Percentiles rank a stretch among this genome's conserved stretches.
Conservation (phyloP, 2,888 invertebrate species). For the Napeogenes sylphis region DNA sequence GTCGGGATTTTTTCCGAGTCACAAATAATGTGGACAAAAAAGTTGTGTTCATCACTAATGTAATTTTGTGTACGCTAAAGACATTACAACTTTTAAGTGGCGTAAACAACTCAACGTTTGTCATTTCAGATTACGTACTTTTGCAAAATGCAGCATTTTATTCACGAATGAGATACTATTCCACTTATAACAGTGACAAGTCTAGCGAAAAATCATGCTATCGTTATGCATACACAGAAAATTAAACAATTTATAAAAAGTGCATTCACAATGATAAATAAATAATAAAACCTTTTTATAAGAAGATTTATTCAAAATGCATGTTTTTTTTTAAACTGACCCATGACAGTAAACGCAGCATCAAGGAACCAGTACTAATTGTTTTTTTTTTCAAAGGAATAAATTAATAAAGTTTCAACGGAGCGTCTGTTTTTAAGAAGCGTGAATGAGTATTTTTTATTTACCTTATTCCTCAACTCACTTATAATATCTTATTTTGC, state of each 20-base stretch:
- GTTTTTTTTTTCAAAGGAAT: too few relatives aligned
- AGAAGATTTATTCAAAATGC: too few relatives aligned
- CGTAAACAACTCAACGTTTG: constrained; percentile 47
- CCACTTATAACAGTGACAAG: not conserved
- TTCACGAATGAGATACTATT: not conserved
- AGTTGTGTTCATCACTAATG: constrained; percentile 58
- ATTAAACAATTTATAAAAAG: too few relatives aligned
- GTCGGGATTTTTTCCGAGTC: constrained; percentile 53
- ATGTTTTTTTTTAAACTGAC: too few relatives aligned
- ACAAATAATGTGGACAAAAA: constrained; percentile 58
- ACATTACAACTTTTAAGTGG: constrained; percentile 60
- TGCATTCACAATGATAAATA: too few relatives aligned
- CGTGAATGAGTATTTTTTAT: constrained; percentile 2
- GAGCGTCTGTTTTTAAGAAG: constrained; percentile 1
- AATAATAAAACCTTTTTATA: too few relatives aligned
- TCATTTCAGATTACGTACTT: constrained; percentile 21
- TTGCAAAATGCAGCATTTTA: constrained; percentile 8
- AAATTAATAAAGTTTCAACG: too few relatives aligned
- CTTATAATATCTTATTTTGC: constrained; percentile 6
- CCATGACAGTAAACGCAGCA: too few relatives aligned
- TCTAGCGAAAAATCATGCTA: not conserved
- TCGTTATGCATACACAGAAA: not conserved
- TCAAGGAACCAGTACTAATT: too few relatives aligned
- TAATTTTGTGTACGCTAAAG: constrained; percentile 57
- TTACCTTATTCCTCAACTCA: constrained; percentile 2